A percentile compares a stretch with the other conserved stretches of the same genome.
These are phyloP conservation scores for Rhinatrema bivittatum DNA, from an alignment of 2,797 vertebrate genomes.

Conservation along the genomic window DNA sequence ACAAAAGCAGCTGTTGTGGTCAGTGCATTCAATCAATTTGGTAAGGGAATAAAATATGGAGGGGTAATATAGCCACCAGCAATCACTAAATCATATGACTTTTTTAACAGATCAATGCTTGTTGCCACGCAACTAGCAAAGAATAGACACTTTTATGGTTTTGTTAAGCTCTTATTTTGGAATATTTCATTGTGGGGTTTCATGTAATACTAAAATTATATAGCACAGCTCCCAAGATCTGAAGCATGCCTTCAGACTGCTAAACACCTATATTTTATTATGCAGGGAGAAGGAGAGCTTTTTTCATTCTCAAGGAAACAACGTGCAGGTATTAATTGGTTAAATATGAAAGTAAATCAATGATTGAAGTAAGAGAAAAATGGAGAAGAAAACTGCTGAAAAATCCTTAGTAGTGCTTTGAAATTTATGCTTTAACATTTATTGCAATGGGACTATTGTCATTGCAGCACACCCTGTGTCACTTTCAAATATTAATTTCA, in stretches of 20 bases:
- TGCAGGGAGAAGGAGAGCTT: background rate
- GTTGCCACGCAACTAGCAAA: slow-evolving; percentile 64
- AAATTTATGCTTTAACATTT: slow-evolving; percentile 50
- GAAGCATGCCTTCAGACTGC: background rate
- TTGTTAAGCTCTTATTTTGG: slow-evolving; percentile 46
- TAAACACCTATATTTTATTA: slow-evolving; percentile 9
- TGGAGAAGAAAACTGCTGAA: slow-evolving; percentile 23
- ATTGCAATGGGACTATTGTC: slow-evolving; percentile 58
- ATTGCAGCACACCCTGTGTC: slow-evolving; percentile 51
- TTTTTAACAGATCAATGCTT: slow-evolving; percentile 55
- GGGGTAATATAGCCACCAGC: slow-evolving; percentile 63
- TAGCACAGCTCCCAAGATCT: slow-evolving; percentile 6
- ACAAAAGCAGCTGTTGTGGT: no score
- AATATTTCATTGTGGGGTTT: slow-evolving; percentile 34
- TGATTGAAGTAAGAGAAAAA: slow-evolving; percentile 33
- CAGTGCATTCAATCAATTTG: no score
- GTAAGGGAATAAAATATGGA: slow-evolving; percentile 60
- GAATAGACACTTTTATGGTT: slow-evolving; percentile 41
- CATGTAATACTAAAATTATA: slow-evolving; percentile 10
- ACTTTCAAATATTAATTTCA: slow-evolving; percentile 61
- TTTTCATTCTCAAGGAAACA: slow-evolving; percentile 20
- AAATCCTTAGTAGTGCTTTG: slow-evolving; percentile 42
- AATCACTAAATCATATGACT: slow-evolving; percentile 61
- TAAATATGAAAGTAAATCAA: slow-evolving; percentile 10
- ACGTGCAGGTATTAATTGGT: background rate